These are phyloP conservation scores for Gorilla gorilla DNA, from an alignment of 2,113 vertebrate genomes.

Conservation along the genomic window DNA sequence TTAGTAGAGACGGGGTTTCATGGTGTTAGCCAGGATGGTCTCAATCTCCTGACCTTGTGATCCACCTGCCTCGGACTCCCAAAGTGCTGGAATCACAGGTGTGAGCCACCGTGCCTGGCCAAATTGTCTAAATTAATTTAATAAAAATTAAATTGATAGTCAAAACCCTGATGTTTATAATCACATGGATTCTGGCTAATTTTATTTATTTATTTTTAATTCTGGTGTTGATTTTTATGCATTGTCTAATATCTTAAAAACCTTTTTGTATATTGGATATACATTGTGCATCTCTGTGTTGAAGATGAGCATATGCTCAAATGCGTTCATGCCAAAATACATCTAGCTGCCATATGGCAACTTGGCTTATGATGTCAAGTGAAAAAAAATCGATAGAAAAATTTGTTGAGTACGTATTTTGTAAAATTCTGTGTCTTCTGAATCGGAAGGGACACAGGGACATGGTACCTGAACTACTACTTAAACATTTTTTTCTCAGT, in stretches of 20 bases:
- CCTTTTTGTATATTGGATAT: conserved; percentile 38
- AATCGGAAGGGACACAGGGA: background rate
- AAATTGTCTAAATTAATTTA: background rate
- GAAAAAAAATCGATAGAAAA: conserved; percentile 37
- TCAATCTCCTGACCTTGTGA: no score
- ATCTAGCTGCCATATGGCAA: background rate
- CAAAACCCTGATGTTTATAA: background rate
- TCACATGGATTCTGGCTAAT: background rate
- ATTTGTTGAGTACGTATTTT: background rate
- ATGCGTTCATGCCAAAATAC: background rate
- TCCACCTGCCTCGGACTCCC: no score
- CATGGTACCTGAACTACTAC: background rate
- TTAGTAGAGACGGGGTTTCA: no score
- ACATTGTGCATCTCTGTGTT: background rate
- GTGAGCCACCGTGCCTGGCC: no score
- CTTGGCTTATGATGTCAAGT: conserved; percentile 44
- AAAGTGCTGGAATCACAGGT: no score
- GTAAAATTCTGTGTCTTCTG: conserved; percentile 23
- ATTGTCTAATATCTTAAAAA: conserved; percentile 36
- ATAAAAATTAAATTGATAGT: background rate
- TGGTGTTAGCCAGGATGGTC: no score
- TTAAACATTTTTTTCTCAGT: background rate
- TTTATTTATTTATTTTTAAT: conserved; percentile 35
- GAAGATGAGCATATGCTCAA: background rate
- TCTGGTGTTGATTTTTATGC: conserved; percentile 21